Conservation (phyloP, 2,888 invertebrate species). For the Geotrupes spiniger region DNA sequence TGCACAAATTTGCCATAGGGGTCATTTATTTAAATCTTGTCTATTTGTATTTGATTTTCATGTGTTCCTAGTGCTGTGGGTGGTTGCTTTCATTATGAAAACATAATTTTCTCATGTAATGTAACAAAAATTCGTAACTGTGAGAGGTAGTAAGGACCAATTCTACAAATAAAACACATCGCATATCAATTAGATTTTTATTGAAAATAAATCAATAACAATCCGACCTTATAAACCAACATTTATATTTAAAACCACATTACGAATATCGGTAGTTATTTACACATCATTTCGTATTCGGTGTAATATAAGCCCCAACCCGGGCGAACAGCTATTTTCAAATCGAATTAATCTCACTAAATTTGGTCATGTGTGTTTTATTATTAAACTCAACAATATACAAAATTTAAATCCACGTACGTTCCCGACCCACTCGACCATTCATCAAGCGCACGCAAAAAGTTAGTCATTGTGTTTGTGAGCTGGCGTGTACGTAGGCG, state of each 20-base stretch:
- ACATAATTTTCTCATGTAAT: too few species aligned
- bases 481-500: too few species aligned
- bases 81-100: too few species aligned
- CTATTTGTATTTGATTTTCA: too few species aligned
- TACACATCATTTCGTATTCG: constrained; percentile 9
- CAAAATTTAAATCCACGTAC: constrained; percentile 2
- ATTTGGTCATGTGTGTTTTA: constrained; percentile 12
- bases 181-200: constrained; percentile 22
- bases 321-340: constrained; percentile 9
- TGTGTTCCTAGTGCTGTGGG: too few species aligned
- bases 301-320: too few species aligned
- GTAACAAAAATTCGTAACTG: too few species aligned
- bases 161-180: constrained; percentile 6
- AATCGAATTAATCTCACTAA: constrained; percentile 13
- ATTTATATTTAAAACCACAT: constrained; percentile 19
- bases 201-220: constrained; percentile 31
- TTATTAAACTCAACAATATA: constrained; percentile 1
- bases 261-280: constrained; percentile 13
- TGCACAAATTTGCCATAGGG: too few species aligned
- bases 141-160: too few species aligned
- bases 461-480: too few species aligned
- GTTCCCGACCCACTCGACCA: neutral
- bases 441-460: too few species aligned
- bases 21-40: too few species aligned
- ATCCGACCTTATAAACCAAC: constrained; percentile 25